Conservation (phyloP, 2,113 vertebrate genomes). For the Trichechus manatus region DNA sequence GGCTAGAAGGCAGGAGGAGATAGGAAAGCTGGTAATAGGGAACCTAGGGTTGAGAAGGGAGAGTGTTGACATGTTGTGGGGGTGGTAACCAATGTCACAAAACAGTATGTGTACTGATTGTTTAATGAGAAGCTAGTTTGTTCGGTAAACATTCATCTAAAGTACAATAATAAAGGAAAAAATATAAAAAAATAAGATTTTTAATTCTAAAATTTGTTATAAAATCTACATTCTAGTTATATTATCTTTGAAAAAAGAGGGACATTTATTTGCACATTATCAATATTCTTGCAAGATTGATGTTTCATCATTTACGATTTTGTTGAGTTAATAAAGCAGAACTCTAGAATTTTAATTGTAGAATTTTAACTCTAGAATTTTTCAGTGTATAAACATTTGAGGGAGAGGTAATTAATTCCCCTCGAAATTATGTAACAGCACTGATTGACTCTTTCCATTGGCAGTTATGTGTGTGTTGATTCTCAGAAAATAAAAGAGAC, state of each 20-base stretch:
- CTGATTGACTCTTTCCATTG: constrained; percentile 30
- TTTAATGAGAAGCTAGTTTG: too few relatives aligned
- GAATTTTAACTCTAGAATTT: not conserved
- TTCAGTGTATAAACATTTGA: not conserved
- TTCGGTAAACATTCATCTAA: too few relatives aligned
- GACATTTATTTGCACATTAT: not conserved
- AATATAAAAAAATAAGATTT: not conserved
- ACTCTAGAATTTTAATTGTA: not conserved
- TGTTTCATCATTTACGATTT: not conserved
- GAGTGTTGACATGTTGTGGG: too few relatives aligned
- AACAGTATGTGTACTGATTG: too few relatives aligned
- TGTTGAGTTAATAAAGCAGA: not conserved
- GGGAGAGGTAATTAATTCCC: constrained; percentile 13
- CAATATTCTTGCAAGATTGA: not conserved
- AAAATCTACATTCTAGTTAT: not conserved
- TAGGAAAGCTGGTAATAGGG: too few relatives aligned
- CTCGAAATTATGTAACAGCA: constrained; percentile 57
- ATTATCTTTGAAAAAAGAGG: constrained; percentile 1
- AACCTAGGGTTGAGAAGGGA: too few relatives aligned
- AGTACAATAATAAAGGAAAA: too few relatives aligned
- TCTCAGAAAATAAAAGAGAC: not conserved
- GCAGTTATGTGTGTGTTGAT: not conserved
- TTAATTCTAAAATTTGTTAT: not conserved
- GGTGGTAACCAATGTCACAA: too few relatives aligned
- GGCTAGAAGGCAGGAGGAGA: too few relatives aligned